phyloP scores from a whole-genome alignment of 2,113 vertebrate species.

The Marmota monax region DNA sequence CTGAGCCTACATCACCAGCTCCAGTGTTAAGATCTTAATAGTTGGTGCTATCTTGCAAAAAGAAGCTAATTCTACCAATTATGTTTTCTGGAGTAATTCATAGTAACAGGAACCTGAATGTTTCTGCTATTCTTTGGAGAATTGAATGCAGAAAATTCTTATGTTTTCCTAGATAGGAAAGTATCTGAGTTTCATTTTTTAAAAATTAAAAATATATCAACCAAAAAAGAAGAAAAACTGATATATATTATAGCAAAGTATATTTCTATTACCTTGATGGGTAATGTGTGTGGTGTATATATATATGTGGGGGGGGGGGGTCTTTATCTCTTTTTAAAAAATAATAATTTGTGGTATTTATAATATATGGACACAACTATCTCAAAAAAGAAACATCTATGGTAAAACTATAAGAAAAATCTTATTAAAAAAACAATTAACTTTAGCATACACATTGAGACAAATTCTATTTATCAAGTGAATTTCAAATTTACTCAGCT shows the following conservation, averaged over 20 bases:
- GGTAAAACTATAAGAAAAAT: constrained; percentile 10
- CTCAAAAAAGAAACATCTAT: constrained; percentile 35
- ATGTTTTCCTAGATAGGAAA: constrained; percentile 17
- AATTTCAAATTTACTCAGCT: constrained; percentile 74
- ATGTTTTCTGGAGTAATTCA: not conserved
- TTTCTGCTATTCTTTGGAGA: not conserved
- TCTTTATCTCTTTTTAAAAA: constrained; percentile 12
- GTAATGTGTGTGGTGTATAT: not conserved
- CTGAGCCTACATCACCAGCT: not conserved
- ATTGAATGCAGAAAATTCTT: constrained; percentile 65
- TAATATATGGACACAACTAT: not conserved
- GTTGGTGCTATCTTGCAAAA: not conserved
- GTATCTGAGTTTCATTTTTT: constrained; percentile 78
- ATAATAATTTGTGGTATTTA: not conserved
- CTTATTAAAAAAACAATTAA: constrained; percentile 38
- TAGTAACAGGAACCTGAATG: not conserved
- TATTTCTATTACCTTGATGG: constrained; percentile 59
- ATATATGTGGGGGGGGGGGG: not conserved
- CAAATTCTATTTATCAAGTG: constrained; percentile 66
- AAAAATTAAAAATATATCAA: not conserved
- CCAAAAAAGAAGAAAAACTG: constrained; percentile 68
- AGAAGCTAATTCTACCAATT: not conserved
- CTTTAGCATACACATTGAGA: constrained; percentile 63
- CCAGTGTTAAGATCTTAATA: not conserved
- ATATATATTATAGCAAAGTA: constrained; percentile 66